A percentile compares a stretch with the other conserved stretches of the same genome.
Conservation (phyloP, 92 coral and sea anemone genomes). For the Siderastrea siderea region DNA sequence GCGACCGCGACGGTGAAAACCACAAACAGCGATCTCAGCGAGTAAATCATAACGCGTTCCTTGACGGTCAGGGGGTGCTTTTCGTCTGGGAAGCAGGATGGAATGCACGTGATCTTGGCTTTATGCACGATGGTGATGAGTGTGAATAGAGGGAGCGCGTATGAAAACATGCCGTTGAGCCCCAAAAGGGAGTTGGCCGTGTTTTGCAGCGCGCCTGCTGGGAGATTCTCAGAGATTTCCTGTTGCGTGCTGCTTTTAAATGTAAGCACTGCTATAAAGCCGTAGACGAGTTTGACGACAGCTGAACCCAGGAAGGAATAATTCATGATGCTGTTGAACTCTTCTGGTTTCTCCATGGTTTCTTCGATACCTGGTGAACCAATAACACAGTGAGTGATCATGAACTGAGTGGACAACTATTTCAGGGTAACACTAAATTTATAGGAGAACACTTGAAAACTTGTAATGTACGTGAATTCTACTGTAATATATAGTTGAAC, state of each 20-base stretch:
- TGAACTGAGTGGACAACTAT: background rate
- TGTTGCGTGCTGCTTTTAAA: slow-evolving; percentile 91
- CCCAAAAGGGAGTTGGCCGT: slow-evolving; percentile 94
- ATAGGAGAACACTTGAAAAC: too few relatives aligned
- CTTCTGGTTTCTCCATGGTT: slow-evolving; percentile 88
- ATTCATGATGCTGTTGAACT: slow-evolving; percentile 93
- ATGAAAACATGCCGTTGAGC: slow-evolving; percentile 94
- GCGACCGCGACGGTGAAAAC: slow-evolving; percentile 80
- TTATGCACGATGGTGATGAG: slow-evolving; percentile 92
- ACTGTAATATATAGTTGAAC: too few relatives aligned
- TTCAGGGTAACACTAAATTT: too few relatives aligned
- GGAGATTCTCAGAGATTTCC: slow-evolving; percentile 97
- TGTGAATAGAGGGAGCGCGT: slow-evolving; percentile 92
- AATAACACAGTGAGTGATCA: background rate
- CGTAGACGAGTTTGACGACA: slow-evolving; percentile 82
- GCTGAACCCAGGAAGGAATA: slow-evolving; percentile 87
- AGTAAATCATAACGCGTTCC: slow-evolving; percentile 79
- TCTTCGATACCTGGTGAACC: slow-evolving; percentile 90
- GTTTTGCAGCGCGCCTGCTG: slow-evolving; percentile 91
- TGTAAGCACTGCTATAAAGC: slow-evolving; percentile 91
- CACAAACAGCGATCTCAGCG: slow-evolving; percentile 87
- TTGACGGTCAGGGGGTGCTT: slow-evolving; percentile 74
- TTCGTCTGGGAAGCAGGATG: slow-evolving; percentile 93
- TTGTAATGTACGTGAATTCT: too few relatives aligned
- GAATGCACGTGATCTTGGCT: slow-evolving; percentile 79